Evolutionary conservation across 2,888 invertebrate species (phyloP), one percentile per base, ranked within the genome.

Genomic region (Digitonthophagus gazella): DNA sequence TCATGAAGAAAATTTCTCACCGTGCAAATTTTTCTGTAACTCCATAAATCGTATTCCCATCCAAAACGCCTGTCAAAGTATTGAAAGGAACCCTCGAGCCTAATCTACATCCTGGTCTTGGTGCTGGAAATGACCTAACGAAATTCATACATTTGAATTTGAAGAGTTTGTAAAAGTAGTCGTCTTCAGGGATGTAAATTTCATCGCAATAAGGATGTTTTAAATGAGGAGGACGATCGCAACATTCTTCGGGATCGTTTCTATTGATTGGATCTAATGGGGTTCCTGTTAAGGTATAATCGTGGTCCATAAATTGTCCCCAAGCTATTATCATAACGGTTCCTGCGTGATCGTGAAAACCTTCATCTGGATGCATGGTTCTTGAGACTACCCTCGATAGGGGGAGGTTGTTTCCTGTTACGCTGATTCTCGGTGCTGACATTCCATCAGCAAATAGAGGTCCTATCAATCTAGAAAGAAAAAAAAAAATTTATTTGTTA

Each of bases 231-330:
- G 93, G 92, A 16, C 93, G 88, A 78, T 91, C 88, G 83, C 95
- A 96, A 81, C 95, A 96, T 81, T 95, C 95, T 81, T 95, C 95
- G 1, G 95, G 95, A 81, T 95, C 95, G 82, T 95, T 95, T 74
- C 93, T 89, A 83, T 92, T 93, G 75, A 90, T 83, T 2, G 94
- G 90, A 84, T 95, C 95, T 95, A 95, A 85, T 58, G 95, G 94
- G 19, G 95, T 95, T 74, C 89, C 95, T 68, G 95, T 95, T 55
- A 95, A 87, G 3, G 95, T 95, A 77, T 93, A 93, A 82, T 96
- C 96, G 85, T 96, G 96, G 83, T 96, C 96, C 90, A 96, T 94
- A 84, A 96, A 95, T 84, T 96, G 96, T 76, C 96, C 96, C 96
- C 96, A 96, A 68, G 95, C 95, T 76, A 93, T 93, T 69, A 96